Base-by-base conservation (phyloP, 2,888 invertebrate genomes). In the Teleogryllus oceanicus region DNA sequence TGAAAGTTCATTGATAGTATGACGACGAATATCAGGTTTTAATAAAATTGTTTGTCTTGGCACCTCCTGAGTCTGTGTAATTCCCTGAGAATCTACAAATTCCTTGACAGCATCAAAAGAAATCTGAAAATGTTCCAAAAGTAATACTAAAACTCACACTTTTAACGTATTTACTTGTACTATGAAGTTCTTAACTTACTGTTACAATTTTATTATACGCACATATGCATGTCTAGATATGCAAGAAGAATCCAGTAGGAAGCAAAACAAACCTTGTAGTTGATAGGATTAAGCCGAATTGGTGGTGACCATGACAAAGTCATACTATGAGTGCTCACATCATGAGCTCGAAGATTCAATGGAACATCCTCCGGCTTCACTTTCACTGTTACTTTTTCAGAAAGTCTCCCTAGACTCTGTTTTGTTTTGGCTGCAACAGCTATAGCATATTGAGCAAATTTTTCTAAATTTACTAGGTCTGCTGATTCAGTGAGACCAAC, bases 341-440 rank as follows among this genome's bases (percentile, higher is more conserved):
- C 95, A 85, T 95, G 94, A 50, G 96, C 96, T 84, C 95, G 91
- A 80, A 97, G 89, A 85, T 95, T 92, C 84, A 96, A 89, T 82
- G 97, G 97, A 83, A 97, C 97, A 89, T 97, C 97, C 88, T 96
- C 95, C 1, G 96, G 96, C 87, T 94, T 95, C 2, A 96, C 95
- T 88, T 94, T 94, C 2, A 96, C 96, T 3, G 94, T 94, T 1
- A 94, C 92, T 86, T 96, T 95, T 85, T 96, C 95, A 80, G 96
- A 97, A 79, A 97, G 89, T 81, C 96, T 90, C 50, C 97, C 97
- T 37, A 96, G 89, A 13, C 94, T 94, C 11, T 90, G 91, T 84
- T 94, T 92, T 76, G 95, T 94, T 84, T 92, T 91, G 0, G 96
- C 96, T 49, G 96, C 96, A 2, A 97, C 96, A 13, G 96, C 95